Evolutionary conservation across 2,113 vertebrate genomes (phyloP), one percentile per base, ranked within the genome.

Genomic region (Boulengerochromis microlepis): DNA sequence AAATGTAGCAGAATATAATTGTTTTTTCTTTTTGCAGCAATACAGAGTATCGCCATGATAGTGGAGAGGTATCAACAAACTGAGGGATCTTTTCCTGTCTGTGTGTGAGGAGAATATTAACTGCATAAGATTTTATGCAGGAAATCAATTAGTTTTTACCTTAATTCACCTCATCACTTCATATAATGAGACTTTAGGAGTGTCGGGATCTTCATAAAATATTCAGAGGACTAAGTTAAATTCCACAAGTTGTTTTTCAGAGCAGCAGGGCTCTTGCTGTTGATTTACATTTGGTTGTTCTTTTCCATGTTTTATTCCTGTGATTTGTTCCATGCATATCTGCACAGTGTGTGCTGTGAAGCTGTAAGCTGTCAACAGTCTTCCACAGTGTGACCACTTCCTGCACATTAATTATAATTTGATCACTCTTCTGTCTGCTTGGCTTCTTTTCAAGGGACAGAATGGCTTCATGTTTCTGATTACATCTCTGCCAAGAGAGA

Each of bases 391-490:
- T 57, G 47, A 90, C 40, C 81, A 50, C 84, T 89, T 86, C 83
- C 53, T 80, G 83, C 31, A 47, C 76, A 86, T 29, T 82, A 50
- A 86, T 93, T 91, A 80, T 61, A 50, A 92, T 89, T 29, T 82
- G 71, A 89, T 85, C 22, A 5, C 64, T 84, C 24, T 88, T 88
- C 59, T 74, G 82, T 89, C 16, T 5, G 40, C 42, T 59, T 92
- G 90, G 88, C 80, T 84, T 86, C 47, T n/a, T 45, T 89, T 92
- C 80, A 82, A 80, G 15, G 19, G 9, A 10, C 18, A 45, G 33
- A 82, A 59, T 18, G 15, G 47, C 19, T 78, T 83, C 26, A 47
- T 76, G 24, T 85, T 78, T 61, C 50, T 83, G 78, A 78, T n/a
- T 83, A 85, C 53, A 66, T 80, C 40, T 10, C 42, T 66, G 53